Evolutionary conservation across 2,888 invertebrate genomes (phyloP).

Genomic region (Drosophila mimetica): DNA sequence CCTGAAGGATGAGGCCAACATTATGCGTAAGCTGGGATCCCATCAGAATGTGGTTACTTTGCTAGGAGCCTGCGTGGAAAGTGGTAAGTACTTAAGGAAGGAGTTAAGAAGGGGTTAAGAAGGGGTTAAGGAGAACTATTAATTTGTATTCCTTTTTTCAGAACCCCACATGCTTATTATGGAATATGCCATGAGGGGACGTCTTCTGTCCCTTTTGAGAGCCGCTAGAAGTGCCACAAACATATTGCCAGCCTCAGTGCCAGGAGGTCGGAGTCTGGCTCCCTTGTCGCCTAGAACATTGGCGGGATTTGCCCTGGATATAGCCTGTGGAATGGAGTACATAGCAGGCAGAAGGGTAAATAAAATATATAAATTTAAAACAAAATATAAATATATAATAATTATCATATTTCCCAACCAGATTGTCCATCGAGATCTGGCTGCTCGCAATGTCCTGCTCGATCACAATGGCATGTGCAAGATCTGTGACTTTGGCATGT

Average conservation of each 20-base stretch:
- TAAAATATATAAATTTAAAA: conserved; percentile 67
- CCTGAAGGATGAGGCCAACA: conserved; percentile 91
- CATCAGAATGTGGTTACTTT: conserved; percentile 93
- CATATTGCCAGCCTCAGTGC: conserved; percentile 85
- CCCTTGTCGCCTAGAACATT: conserved; percentile 87
- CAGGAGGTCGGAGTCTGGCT: conserved; percentile 83
- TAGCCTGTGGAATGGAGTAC: conserved; percentile 94
- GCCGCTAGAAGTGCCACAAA: conserved; percentile 85
- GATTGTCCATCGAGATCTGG: conserved; percentile 94
- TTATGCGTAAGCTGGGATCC: conserved; percentile 92
- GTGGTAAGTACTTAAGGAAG: conserved; percentile 86
- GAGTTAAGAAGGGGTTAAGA: too few relatives aligned
- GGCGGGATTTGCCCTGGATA: conserved; percentile 92
- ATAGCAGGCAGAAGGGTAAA: conserved; percentile 91
- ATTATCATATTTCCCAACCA: conserved; percentile 77
- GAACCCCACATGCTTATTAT: conserved; percentile 93
- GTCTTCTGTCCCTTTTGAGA: conserved; percentile 90
- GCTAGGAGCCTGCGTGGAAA: conserved; percentile 92
- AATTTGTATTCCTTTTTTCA: conserved; percentile 81
- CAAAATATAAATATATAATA: not conserved
- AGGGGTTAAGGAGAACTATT: too few relatives aligned
- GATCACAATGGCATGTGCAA: conserved; percentile 94
- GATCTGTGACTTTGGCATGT: conserved; percentile 95
- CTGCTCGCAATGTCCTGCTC: conserved; percentile 92
- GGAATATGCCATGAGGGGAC: conserved; percentile 94